A percentile compares a stretch with the other conserved stretches of the same genome.
These are phyloP conservation scores for Plebejus argus DNA, from an alignment of 2,888 invertebrate species.

Conservation along the genomic window DNA sequence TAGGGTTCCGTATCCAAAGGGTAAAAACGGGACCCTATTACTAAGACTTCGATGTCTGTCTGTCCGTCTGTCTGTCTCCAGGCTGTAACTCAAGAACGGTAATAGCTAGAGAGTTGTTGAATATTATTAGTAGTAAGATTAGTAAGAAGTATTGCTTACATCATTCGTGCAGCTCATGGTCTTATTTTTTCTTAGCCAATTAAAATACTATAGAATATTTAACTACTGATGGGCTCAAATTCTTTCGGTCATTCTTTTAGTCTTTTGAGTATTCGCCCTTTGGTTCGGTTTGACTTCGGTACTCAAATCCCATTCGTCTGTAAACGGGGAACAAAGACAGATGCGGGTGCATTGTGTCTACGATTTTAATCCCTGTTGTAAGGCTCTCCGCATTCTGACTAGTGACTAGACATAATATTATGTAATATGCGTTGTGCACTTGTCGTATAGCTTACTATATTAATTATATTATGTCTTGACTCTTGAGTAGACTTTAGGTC, in stretches of 20 bases:
- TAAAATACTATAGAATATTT: too few relatives aligned
- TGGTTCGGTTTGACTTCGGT: not conserved
- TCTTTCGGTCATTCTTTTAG: not conserved
- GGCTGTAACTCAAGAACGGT: too few relatives aligned
- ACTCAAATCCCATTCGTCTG: constrained; percentile 13
- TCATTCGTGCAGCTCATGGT: too few relatives aligned
- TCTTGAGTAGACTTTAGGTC: not conserved
- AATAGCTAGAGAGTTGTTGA: too few relatives aligned
- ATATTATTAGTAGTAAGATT: too few relatives aligned
- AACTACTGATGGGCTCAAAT: too few relatives aligned
- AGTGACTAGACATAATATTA: constrained; percentile 12
- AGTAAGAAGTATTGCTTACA: too few relatives aligned
- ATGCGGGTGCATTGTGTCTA: constrained; percentile 18
- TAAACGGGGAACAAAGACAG: constrained; percentile 1
- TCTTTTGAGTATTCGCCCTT: not conserved
- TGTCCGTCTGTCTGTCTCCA: too few relatives aligned
- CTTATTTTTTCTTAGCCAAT: too few relatives aligned
- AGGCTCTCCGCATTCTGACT: constrained; percentile 2
- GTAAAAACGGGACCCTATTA: too few relatives aligned
- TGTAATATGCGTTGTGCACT: not conserved
- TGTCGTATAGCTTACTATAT: not conserved
- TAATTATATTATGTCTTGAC: not conserved
- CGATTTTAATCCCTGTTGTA: not conserved
- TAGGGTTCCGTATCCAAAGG: too few relatives aligned
- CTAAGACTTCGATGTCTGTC: too few relatives aligned